Conservation (phyloP, 2,113 vertebrate species). For the Hipposideros armiger region DNA sequence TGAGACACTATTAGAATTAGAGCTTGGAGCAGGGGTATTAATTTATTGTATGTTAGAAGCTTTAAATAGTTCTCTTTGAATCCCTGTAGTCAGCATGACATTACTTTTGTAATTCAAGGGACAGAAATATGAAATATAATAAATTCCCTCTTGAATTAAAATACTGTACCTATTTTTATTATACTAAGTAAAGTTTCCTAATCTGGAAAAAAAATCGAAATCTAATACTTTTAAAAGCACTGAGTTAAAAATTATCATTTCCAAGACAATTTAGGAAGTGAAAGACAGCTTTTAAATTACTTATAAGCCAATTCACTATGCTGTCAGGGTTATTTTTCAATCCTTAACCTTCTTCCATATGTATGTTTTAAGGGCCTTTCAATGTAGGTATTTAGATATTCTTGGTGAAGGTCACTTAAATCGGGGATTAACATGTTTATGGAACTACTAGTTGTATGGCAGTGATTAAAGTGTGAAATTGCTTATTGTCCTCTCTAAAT, state of each 20-base stretch:
- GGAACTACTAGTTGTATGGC: slow-evolving; percentile 45
- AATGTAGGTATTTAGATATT: slow-evolving; percentile 75
- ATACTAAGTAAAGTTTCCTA: slow-evolving; percentile 49
- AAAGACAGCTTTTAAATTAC: slow-evolving; percentile 82
- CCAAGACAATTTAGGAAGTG: slow-evolving; percentile 80
- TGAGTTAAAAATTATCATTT: slow-evolving; percentile 85
- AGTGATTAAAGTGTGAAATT: slow-evolving; percentile 82
- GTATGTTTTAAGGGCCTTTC: slow-evolving; percentile 75
- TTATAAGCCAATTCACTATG: slow-evolving; percentile 80
- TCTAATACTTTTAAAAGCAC: slow-evolving; percentile 73
- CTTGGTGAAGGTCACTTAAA: slow-evolving; percentile 75
- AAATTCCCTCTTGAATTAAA: slow-evolving; percentile 44
- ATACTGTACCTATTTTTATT: slow-evolving; percentile 28
- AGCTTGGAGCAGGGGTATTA: rapidly evolving
- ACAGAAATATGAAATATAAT: slow-evolving; percentile 32
- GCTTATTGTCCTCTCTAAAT: slow-evolving; percentile 72
- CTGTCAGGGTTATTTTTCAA: slow-evolving; percentile 65
- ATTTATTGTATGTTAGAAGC: neutral
- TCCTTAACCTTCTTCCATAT: slow-evolving; percentile 63
- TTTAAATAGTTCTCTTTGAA: neutral
- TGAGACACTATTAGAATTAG: neutral
- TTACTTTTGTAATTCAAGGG: slow-evolving; percentile 36
- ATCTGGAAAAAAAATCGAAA: neutral
- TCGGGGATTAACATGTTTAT: slow-evolving; percentile 78
- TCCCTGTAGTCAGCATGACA: neutral